These are phyloP conservation scores for Prunella himalayana DNA, from an alignment of 2,113 vertebrate genomes.

Conservation along the genomic window DNA sequence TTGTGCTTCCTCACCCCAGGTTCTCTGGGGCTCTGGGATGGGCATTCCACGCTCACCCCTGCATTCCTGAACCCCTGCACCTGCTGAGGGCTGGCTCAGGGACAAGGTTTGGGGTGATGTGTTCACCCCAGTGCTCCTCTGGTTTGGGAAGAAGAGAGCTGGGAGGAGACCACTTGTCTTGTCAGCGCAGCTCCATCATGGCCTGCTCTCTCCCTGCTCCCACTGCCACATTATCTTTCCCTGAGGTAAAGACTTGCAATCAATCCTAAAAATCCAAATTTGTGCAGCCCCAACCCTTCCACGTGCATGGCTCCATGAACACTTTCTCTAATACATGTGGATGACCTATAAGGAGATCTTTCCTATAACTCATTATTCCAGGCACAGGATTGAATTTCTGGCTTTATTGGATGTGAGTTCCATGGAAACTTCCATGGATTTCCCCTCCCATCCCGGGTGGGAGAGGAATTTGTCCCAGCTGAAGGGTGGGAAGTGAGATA, in stretches of 20 bases:
- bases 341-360: not conserved
- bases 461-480: not conserved
- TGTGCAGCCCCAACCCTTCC: not conserved
- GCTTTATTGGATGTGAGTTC: not conserved
- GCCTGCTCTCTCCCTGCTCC: not conserved
- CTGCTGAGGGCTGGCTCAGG: not conserved
- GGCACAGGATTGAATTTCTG: not conserved
- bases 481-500: not conserved
- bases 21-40: too few relatives aligned
- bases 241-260: not conserved
- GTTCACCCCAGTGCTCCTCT: not conserved
- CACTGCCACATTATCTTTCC: not conserved
- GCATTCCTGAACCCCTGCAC: not conserved
- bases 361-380: not conserved
- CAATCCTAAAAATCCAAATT: not conserved
- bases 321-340: not conserved
- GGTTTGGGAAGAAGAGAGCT: not conserved
- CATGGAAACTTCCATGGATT: too few relatives aligned
- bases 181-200: not conserved
- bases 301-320: fast-evolving
- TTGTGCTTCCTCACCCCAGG: fast-evolving
- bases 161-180: too few relatives aligned
- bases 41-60: fast-evolving
- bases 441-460: not conserved
- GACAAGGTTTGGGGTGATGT: not conserved